A percentile compares a stretch with the other conserved stretches of the same genome.
These are phyloP conservation scores for Pseudochirops cupreus DNA, from an alignment of 2,797 vertebrate species.

Conservation along the genomic window DNA sequence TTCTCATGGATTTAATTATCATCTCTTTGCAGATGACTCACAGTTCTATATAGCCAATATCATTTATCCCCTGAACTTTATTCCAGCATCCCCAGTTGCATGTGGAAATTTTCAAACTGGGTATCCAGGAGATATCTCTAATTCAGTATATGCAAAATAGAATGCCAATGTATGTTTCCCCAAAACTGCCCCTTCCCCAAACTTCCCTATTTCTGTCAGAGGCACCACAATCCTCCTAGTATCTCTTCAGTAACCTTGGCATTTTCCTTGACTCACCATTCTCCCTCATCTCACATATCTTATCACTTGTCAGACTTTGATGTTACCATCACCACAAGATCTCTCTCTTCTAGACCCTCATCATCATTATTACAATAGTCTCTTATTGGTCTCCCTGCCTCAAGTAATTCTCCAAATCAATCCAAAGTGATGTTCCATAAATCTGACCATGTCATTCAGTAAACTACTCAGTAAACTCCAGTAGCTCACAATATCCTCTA, in stretches of 20 bases:
- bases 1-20: neutral
- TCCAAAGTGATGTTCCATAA: neutral
- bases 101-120: neutral
- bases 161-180: neutral
- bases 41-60: neutral
- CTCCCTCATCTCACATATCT: neutral
- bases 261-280: neutral
- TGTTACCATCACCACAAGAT: neutral
- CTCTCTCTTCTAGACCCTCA: neutral
- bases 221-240: neutral
- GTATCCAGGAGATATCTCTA: neutral
- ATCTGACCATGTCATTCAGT: neutral
- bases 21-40: neutral
- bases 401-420: neutral
- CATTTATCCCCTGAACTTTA: neutral
- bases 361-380: neutral
- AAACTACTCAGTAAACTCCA: neutral
- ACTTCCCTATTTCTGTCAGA: neutral
- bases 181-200: neutral
- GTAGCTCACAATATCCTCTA: neutral
- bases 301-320: neutral
- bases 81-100: neutral
- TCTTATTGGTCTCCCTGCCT: neutral
- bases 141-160: neutral
- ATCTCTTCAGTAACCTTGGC: neutral